These are phyloP conservation scores for Drosophila limbata DNA, from an alignment of 2,888 invertebrate genomes.

Conservation along the genomic window DNA sequence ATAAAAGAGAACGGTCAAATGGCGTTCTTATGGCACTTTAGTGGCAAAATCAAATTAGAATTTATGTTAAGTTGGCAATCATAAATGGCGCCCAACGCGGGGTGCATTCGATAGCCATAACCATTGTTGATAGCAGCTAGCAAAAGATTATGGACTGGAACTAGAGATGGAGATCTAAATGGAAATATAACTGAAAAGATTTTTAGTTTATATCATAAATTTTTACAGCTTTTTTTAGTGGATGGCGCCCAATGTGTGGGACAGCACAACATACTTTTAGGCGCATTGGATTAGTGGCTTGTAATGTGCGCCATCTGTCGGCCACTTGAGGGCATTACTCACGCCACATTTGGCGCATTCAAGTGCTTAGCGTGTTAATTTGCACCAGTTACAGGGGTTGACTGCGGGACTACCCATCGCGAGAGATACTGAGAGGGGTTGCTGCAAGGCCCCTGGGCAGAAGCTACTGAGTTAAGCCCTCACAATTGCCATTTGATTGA, in stretches of 20 bases:
- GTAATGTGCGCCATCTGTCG: conserved; percentile 73
- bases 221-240: conserved; percentile 41
- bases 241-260: conserved; percentile 23
- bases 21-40: conserved; percentile 79
- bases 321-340: conserved; percentile 82
- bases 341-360: conserved; percentile 84
- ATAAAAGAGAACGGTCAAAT: conserved; percentile 56
- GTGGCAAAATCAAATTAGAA: conserved; percentile 84
- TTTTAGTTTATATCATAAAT: conserved; percentile 67
- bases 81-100: conserved; percentile 66
- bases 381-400: conserved; percentile 72
- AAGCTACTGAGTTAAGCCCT: conserved; percentile 68
- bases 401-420: neutral
- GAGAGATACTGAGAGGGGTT: conserved; percentile 22
- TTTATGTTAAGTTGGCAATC: conserved; percentile 82
- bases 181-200: conserved; percentile 38
- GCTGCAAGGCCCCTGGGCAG: conserved; percentile 36
- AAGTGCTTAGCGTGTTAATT: conserved; percentile 85
- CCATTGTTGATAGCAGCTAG: conserved; percentile 13
- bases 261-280: conserved; percentile 17
- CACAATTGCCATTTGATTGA: conserved; percentile 84
- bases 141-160: conserved; percentile 37
- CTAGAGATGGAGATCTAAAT: conserved; percentile 22
- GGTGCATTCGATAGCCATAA: conserved; percentile 62
- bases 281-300: conserved; percentile 69